Evolutionary conservation across 2,113 vertebrate species (phyloP).

Genomic region (Sorex fumeus): DNA sequence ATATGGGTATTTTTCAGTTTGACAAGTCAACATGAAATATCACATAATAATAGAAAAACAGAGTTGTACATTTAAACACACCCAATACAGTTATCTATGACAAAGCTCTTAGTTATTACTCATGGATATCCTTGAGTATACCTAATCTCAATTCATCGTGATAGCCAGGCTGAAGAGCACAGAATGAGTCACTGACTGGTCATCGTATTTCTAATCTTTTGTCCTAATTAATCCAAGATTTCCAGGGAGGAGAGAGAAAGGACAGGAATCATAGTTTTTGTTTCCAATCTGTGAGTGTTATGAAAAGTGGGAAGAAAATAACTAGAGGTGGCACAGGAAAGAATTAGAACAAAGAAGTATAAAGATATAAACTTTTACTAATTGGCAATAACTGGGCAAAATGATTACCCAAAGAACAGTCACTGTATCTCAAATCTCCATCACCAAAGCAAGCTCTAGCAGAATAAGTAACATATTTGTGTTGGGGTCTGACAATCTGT

Average conservation of each 20-base stretch:
- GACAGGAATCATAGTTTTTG: slow-evolving; percentile 1
- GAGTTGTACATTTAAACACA: slow-evolving; percentile 80
- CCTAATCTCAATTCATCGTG: slow-evolving; percentile 64
- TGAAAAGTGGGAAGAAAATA: slow-evolving; percentile 36
- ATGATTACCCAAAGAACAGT: not conserved
- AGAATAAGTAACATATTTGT: not conserved
- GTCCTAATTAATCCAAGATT: slow-evolving; percentile 31
- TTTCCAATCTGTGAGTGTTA: slow-evolving; percentile 8
- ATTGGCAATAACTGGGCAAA: slow-evolving; percentile 10
- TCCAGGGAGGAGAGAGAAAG: not conserved
- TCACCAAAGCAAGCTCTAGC: not conserved
- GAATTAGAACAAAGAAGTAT: slow-evolving; percentile 45
- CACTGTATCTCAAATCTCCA: not conserved
- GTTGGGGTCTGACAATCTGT: slow-evolving; percentile 26
- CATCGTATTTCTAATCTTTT: not conserved
- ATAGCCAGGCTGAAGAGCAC: not conserved
- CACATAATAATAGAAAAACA: slow-evolving; percentile 83
- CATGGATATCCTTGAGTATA: slow-evolving; percentile 59
- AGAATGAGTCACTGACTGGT: not conserved
- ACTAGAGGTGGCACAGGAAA: slow-evolving; percentile 6
- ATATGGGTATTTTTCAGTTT: slow-evolving; percentile 85
- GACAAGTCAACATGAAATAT: slow-evolving; percentile 86
- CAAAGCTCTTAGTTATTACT: slow-evolving; percentile 71
- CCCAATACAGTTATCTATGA: slow-evolving; percentile 75
- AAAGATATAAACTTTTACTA: slow-evolving; percentile 53